Base-by-base conservation (phyloP, 2,888 invertebrate species). In the Drosophila rubida region DNA sequence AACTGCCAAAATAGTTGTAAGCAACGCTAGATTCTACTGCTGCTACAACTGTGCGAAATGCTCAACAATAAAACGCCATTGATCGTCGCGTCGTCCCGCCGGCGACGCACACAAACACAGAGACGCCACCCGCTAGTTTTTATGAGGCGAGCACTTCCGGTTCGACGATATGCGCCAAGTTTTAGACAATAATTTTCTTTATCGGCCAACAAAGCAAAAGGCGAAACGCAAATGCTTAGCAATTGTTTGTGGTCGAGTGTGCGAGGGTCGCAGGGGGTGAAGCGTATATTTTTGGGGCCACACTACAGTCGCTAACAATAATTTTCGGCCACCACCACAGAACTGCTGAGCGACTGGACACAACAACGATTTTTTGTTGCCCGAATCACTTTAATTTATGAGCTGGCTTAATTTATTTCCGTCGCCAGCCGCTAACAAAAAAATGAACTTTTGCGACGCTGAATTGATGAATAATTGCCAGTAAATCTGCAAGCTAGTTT, bases 151-250 rank as follows among this genome's bases (percentile, higher is more conserved):
- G 83, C 74, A 89, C 73, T 85, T 84, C 89, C 84, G 86, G 86
- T 69, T 79, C 61, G 57, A 45, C 88, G 73, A 84, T 86, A 85
- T 75, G 61, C 82, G 86, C 88, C 86, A 83, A 88, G 82, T 87
- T 88, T 84, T 59, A 89, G 89, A 83, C 79, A 87, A 89, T 89
- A 70, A 83, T 82, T 82, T 81, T 71, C 75, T 74, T 88, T 84
- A 80, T 66, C 70, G 81, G 81, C 55, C 68, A 79, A 35, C 22
- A 69, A 79, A 61, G 75, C 76, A 73, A 88, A 80, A 63, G 69
- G 64, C 78, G 74, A 73, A 87, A 87, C 82, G 61, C 79, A 78
- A 81, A 82, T 78, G 89, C 89, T 78, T 69, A 78, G 75, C 84
- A 54, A 59, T 64, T 79, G 63, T 39, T 44, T 42, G 30, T 16